A percentile compares a stretch with the other conserved stretches of the same genome.
phyloP scores from a whole-genome alignment of 2,797 vertebrate genomes.

The Esox masquinongy region DNA sequence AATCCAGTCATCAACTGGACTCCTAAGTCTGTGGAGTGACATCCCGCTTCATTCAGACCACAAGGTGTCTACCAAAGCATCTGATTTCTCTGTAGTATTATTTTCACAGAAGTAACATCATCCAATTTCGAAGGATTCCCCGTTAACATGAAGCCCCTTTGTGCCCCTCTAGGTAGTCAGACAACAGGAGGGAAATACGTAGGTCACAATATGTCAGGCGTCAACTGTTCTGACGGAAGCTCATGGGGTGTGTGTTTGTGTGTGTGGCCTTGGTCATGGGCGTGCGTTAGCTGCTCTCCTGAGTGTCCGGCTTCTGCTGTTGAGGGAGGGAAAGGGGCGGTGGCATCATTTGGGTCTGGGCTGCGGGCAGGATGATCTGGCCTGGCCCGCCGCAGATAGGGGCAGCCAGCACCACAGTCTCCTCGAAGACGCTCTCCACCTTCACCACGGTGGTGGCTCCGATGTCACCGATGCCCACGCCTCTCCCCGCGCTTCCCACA shows the following conservation, averaged over 20 bases:
- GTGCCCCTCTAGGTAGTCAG: background rate
- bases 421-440: slow-evolving; percentile 68
- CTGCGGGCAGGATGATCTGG: slow-evolving; percentile 34
- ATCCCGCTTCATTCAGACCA: background rate
- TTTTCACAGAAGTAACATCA: background rate
- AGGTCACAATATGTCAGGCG: slow-evolving; percentile 6
- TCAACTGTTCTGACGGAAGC: slow-evolving; percentile 18
- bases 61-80: background rate
- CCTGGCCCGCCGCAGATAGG: slow-evolving; percentile 70
- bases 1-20: background rate
- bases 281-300: slow-evolving; percentile 86
- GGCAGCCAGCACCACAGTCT: slow-evolving; percentile 73
- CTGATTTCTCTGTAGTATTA: slow-evolving; percentile 9
- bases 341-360: slow-evolving; percentile 17
- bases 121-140: background rate
- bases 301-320: slow-evolving; percentile 73
- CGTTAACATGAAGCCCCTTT: background rate
- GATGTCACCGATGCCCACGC: slow-evolving; percentile 12
- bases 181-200: background rate
- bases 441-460: slow-evolving; percentile 55
- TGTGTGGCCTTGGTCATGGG: slow-evolving; percentile 22
- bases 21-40: background rate
- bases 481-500: background rate
- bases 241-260: slow-evolving; percentile 15
- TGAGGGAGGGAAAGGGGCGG: slow-evolving; percentile 24